These are phyloP conservation scores for Phyllostomus hastatus DNA, from an alignment of 2,113 vertebrate species.

Conservation along the genomic window DNA sequence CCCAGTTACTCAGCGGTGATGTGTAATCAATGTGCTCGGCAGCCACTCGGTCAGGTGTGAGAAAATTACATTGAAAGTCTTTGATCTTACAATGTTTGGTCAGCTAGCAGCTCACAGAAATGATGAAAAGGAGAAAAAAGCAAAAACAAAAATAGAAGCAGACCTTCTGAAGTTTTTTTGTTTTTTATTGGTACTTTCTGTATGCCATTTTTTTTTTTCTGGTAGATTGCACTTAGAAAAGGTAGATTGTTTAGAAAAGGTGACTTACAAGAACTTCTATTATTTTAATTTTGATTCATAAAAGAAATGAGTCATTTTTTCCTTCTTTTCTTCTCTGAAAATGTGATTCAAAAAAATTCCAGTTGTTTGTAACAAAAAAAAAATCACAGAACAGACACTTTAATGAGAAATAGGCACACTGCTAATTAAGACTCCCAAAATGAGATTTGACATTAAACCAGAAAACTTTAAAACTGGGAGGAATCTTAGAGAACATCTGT, in stretches of 20 bases:
- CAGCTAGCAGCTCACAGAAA: slow-evolving; percentile 69
- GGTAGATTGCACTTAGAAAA: slow-evolving; percentile 53
- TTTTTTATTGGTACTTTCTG: background rate
- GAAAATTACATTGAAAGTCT: slow-evolving; percentile 67
- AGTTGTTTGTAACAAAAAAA: background rate
- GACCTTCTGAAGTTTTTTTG: slow-evolving; percentile 30
- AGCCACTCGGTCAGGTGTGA: slow-evolving; percentile 57
- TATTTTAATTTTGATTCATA: background rate
- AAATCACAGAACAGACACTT: background rate
- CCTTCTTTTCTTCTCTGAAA: background rate
- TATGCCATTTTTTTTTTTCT: slow-evolving; percentile 30
- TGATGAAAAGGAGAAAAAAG: slow-evolving; percentile 32
- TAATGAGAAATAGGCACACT: background rate
- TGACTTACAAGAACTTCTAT: background rate
- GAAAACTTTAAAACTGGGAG: background rate
- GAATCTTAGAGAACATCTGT: background rate
- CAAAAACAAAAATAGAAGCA: slow-evolving; percentile 12
- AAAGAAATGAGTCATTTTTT: background rate
- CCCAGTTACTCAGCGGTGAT: slow-evolving; percentile 65
- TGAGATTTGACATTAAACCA: background rate
- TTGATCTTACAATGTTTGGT: slow-evolving; percentile 68
- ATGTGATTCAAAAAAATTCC: background rate
- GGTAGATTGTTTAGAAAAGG: slow-evolving; percentile 60
- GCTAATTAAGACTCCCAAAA: background rate
- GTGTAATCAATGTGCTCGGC: slow-evolving; percentile 64